A percentile compares a stretch with the other conserved stretches of the same genome.
Conservation (phyloP, 1,140 invertebrate genomes). For the Galleria mellonella region DNA sequence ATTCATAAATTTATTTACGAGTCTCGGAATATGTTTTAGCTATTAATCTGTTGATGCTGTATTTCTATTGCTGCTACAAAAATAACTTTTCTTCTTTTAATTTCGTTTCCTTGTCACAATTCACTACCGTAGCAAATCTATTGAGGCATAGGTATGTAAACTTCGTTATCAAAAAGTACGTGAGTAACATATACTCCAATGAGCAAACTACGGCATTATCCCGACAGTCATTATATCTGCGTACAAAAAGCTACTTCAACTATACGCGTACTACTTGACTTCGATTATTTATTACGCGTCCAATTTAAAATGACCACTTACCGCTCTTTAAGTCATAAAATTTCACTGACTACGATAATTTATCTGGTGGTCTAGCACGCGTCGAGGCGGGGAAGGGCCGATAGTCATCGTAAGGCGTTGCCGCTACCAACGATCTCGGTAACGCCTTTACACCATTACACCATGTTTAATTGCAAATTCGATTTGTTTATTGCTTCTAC, state of each 20-base stretch:
- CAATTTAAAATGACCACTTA: conserved; percentile 41
- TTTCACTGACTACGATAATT: conserved; percentile 27
- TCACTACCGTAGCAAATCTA: too few species aligned
- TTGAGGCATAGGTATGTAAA: too few species aligned
- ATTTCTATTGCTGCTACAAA: too few species aligned
- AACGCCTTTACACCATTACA: conserved; percentile 37
- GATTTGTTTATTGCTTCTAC: conserved; percentile 23
- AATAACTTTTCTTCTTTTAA: too few species aligned
- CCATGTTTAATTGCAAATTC: conserved; percentile 40
- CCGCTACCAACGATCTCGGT: conserved; percentile 31
- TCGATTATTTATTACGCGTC: conserved; percentile 28
- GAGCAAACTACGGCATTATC: too few species aligned
- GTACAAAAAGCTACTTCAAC: background rate
- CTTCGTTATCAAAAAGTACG: too few species aligned
- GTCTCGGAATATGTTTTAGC: too few species aligned
- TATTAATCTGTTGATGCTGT: too few species aligned
- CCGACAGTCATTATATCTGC: too few species aligned
- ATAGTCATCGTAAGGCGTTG: conserved; percentile 48
- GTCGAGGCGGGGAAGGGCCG: conserved; percentile 37
- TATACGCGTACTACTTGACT: background rate
- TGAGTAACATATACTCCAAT: too few species aligned
- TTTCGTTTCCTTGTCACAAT: too few species aligned
- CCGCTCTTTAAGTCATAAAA: conserved; percentile 42
- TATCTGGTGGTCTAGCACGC: conserved; percentile 37
- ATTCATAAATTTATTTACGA: too few species aligned